These are phyloP conservation scores for Neelides sp. DNA, from an alignment of 1,140 invertebrate species.

Conservation along the genomic window DNA sequence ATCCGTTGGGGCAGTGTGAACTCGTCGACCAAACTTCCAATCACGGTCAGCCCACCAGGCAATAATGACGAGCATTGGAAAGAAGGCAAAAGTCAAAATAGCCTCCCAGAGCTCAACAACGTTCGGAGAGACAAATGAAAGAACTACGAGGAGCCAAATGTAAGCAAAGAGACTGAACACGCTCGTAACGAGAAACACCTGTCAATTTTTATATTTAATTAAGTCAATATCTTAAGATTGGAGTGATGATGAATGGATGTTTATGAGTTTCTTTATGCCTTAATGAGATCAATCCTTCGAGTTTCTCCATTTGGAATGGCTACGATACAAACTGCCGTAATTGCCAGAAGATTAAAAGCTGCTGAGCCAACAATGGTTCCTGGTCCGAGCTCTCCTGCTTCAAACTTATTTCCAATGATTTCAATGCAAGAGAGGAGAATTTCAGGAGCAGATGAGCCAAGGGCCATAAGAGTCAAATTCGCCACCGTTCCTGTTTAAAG, in stretches of 20 bases:
- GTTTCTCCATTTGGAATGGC: conserved; percentile 41
- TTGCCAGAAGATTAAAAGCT: conserved; percentile 50
- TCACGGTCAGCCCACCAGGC: conserved; percentile 44
- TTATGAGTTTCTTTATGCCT: conserved; percentile 31
- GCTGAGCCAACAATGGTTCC: conserved; percentile 55
- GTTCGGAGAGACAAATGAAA: conserved; percentile 40
- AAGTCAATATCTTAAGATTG: neutral
- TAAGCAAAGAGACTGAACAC: conserved; percentile 49
- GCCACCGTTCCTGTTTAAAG: conserved; percentile 55
- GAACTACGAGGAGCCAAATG: conserved; percentile 49
- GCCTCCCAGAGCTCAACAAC: conserved; percentile 51
- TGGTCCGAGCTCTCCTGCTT: conserved; percentile 46
- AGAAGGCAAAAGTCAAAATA: conserved; percentile 46
- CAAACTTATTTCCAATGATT: conserved; percentile 43
- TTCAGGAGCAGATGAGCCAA: conserved; percentile 52
- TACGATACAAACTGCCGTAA: conserved; percentile 47
- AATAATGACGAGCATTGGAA: conserved; percentile 42
- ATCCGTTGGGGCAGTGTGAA: conserved; percentile 26
- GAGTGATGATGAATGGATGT: neutral
- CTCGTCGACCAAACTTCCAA: conserved; percentile 34
- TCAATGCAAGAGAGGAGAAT: conserved; percentile 52
- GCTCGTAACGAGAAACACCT: conserved; percentile 47
- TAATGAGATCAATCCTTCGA: conserved; percentile 41
- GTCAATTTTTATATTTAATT: conserved; percentile 16
- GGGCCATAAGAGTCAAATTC: conserved; percentile 54